Evolutionary conservation across 2,113 vertebrate genomes (phyloP).

Genomic region (Caloenas nicobarica): DNA sequence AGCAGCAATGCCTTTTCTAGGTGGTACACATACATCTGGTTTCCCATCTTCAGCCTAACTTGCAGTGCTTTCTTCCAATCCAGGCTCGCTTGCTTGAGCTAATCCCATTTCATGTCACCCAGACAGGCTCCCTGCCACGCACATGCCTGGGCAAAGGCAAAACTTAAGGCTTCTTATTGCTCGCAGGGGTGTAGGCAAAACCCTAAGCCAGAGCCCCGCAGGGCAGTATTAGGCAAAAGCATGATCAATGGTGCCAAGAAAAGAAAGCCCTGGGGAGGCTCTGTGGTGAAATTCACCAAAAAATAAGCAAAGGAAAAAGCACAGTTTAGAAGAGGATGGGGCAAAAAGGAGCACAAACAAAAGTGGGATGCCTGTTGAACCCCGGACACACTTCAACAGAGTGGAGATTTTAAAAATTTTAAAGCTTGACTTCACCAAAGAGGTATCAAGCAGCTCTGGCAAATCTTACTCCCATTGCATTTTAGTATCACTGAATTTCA

Average conservation of each 20-base stretch:
- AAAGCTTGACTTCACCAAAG: background rate
- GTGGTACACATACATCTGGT: background rate
- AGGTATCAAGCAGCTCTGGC: background rate
- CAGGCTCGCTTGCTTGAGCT: background rate
- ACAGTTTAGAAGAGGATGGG: background rate
- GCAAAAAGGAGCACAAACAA: background rate
- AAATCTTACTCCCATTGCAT: background rate
- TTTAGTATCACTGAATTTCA: background rate
- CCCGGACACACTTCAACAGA: background rate
- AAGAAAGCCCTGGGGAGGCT: background rate
- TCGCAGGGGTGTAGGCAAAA: background rate
- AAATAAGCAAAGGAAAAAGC: background rate
- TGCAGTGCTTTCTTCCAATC: background rate
- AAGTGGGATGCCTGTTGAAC: background rate
- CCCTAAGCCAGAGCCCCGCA: background rate
- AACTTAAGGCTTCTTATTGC: constrained; percentile 13
- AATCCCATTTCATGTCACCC: constrained; percentile 34
- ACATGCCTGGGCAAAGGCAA: background rate
- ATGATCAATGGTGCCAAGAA: background rate
- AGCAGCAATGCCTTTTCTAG: background rate
- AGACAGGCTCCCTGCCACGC: constrained; percentile 36
- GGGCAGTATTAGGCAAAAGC: constrained; percentile 35
- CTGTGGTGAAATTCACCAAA: background rate
- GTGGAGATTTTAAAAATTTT: background rate
- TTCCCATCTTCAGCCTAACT: background rate